Conservation (phyloP, 2,113 vertebrate genomes). For the Perca flavescens region DNA sequence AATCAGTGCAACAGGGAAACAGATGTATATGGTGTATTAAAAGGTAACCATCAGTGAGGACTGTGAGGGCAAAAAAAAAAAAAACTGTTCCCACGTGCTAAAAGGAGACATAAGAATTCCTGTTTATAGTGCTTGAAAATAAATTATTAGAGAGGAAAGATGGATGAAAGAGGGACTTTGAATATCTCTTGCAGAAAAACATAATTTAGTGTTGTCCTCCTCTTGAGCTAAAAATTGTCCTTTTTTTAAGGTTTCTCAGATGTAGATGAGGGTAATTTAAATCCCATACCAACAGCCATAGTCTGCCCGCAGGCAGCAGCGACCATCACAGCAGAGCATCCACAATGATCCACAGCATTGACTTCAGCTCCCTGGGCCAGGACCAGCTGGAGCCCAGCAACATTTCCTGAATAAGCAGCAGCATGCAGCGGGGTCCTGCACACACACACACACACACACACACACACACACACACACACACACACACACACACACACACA, state of each 20-base stretch:
- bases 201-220: neutral
- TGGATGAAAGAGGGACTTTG: neutral
- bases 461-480: neutral
- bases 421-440: conserved; percentile 94
- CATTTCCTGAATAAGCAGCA: conserved; percentile 92
- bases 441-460: conserved; percentile 2
- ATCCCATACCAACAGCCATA: conserved; percentile 88
- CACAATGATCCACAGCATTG: conserved; percentile 88
- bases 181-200: neutral
- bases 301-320: conserved; percentile 93
- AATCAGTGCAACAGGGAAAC: neutral
- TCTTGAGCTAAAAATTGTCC: neutral
- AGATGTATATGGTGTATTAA: neutral
- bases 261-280: neutral
- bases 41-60: neutral
- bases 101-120: neutral
- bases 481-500: neutral
- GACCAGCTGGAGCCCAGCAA: conserved; percentile 92
- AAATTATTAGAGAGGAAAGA: neutral
- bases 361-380: conserved; percentile 91
- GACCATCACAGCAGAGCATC: conserved; percentile 93
- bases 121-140: neutral
- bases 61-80: neutral
- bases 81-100: neutral
- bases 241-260: neutral